A percentile compares a stretch with the other conserved stretches of the same genome.
Conservation (phyloP, 53 echinoderm and acorn worm species). For the Arbacia lixula region DNA sequence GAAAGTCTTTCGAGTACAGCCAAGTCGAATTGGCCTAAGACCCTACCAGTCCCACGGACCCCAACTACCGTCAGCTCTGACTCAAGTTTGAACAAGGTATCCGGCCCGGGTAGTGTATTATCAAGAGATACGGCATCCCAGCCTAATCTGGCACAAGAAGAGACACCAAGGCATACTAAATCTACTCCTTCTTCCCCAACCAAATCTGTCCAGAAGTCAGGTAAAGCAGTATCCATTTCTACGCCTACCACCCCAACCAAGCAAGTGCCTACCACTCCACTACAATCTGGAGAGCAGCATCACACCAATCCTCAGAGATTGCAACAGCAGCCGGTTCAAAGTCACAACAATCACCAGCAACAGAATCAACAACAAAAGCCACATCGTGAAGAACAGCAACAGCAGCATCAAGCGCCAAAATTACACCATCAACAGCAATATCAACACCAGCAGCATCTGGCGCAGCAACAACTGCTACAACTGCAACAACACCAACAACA, state of each 20-base stretch:
- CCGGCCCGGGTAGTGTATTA: background rate
- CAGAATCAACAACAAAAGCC: too few relatives aligned
- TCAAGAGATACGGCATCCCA: background rate
- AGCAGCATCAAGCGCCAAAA: background rate
- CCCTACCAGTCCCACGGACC: background rate
- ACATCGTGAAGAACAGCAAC: background rate
- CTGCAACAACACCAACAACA: too few relatives aligned
- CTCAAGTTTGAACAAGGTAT: background rate
- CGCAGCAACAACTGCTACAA: too few relatives aligned
- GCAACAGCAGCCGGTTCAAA: too few relatives aligned
- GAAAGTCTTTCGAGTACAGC: too few relatives aligned
- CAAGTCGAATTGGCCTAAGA: too few relatives aligned
- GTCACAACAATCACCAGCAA: too few relatives aligned
- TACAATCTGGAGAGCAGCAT: background rate
- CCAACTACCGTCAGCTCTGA: background rate
- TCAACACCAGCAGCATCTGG: background rate
- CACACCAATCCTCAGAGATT: too few relatives aligned
- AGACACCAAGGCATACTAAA: background rate
- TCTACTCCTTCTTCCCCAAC: constrained; percentile 24
- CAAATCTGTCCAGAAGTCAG: background rate
- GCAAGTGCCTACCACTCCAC: background rate
- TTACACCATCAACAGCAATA: background rate
- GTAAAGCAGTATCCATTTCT: background rate
- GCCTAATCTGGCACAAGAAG: background rate
- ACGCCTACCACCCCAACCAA: constrained; percentile 38